Evolutionary conservation across 92 coral and sea anemone species (phyloP).

Genomic region (Zoanthus sansibaricus): DNA sequence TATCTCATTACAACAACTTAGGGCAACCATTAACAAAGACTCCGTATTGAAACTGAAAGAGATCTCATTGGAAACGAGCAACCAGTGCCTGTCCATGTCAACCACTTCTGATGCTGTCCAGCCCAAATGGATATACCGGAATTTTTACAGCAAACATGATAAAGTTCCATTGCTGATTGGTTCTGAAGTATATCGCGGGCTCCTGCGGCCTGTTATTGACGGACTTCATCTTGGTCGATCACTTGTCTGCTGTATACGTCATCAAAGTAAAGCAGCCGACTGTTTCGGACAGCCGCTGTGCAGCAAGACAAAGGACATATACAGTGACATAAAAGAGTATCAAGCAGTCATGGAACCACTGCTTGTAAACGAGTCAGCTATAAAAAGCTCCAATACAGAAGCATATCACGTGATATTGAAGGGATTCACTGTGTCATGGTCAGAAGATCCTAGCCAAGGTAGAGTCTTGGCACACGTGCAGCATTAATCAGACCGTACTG

Average conservation of each 20-base stretch:
- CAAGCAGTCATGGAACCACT: slow-evolving; percentile 82
- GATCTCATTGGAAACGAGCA: slow-evolving; percentile 29
- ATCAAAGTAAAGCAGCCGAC: slow-evolving; percentile 75
- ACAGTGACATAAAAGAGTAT: slow-evolving; percentile 72
- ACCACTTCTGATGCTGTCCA: background rate
- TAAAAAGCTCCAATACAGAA: slow-evolving; percentile 62
- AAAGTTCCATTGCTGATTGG: slow-evolving; percentile 64
- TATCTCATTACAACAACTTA: background rate
- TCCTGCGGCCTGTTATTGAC: slow-evolving; percentile 81
- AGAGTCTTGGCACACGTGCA: background rate
- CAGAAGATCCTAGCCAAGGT: slow-evolving; percentile 49
- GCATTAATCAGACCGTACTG: no score
- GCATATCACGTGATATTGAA: slow-evolving; percentile 49
- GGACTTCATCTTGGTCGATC: slow-evolving; percentile 71
- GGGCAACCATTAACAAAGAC: slow-evolving; percentile 41
- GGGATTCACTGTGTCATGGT: slow-evolving; percentile 57
- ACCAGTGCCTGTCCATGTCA: slow-evolving; percentile 14
- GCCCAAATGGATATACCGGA: slow-evolving; percentile 34
- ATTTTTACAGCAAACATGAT: slow-evolving; percentile 72
- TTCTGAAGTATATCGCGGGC: slow-evolving; percentile 72
- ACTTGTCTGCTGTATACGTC: slow-evolving; percentile 76
- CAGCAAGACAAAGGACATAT: slow-evolving; percentile 59
- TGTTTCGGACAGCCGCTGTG: slow-evolving; percentile 66
- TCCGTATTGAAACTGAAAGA: slow-evolving; percentile 29
- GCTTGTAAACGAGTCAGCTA: slow-evolving; percentile 79